phyloP scores from a whole-genome alignment of 2,888 invertebrate species.

The Scaptomyza flava region DNA sequence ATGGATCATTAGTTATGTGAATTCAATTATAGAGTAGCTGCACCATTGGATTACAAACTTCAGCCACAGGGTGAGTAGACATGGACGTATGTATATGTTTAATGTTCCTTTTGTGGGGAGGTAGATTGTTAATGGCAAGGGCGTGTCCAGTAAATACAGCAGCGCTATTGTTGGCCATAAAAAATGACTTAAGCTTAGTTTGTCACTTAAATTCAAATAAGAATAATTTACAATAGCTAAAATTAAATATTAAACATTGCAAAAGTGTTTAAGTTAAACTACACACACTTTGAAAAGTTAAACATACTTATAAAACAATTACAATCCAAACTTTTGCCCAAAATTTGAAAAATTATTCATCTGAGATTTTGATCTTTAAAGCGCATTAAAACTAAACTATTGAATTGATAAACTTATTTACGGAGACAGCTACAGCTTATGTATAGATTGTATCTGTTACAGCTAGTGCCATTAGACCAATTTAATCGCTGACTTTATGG shows the following conservation, averaged over 20 bases:
- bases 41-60: conserved; percentile 57
- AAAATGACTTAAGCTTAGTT: conserved; percentile 17
- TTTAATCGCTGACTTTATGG: conserved; percentile 41
- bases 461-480: conserved; percentile 21
- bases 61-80: conserved; percentile 44
- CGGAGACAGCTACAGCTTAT: neutral
- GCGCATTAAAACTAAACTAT: no score
- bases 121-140: conserved; percentile 40
- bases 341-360: no score
- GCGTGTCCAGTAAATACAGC: conserved; percentile 29
- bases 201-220: neutral
- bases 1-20: conserved; percentile 64
- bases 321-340: no score
- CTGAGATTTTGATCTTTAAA: no score
- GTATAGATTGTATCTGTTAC: neutral
- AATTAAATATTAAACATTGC: no score
- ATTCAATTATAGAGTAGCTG: conserved; percentile 71
- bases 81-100: neutral
- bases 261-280: no score
- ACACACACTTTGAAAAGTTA: no score
- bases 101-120: conserved; percentile 6
- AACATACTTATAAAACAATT: no score
- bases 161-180: conserved; percentile 11
- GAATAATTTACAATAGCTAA: no score
- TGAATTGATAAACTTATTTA: no score